Evolutionary conservation across 2,113 vertebrate species (phyloP).

Genomic region (Pachyramphus minor): DNA sequence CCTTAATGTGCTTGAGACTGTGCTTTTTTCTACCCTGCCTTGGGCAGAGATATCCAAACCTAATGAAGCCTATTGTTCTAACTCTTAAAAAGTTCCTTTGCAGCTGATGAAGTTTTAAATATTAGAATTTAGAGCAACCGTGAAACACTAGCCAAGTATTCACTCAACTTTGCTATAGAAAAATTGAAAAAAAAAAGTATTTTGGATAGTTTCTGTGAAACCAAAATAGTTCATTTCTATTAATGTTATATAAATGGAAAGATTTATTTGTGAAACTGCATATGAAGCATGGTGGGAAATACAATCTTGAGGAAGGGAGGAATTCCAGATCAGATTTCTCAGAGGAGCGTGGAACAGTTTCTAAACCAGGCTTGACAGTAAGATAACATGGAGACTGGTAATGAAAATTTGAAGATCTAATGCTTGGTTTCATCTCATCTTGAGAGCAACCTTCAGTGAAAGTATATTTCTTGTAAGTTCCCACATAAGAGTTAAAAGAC

Average conservation of each 20-base stretch:
- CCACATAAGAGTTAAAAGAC: neutral
- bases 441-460: neutral
- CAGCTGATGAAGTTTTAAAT: neutral
- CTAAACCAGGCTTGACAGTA: neutral
- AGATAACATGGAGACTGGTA: neutral
- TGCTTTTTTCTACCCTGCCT: neutral
- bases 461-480: neutral
- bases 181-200: neutral
- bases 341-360: neutral
- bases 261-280: neutral
- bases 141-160: neutral
- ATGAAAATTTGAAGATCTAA: neutral
- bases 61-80: neutral
- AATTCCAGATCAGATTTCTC: neutral
- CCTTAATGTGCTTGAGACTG: neutral
- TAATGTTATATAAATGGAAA: neutral
- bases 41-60: neutral
- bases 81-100: neutral
- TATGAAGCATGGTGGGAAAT: neutral
- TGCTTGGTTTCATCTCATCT: neutral
- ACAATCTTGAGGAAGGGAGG: neutral
- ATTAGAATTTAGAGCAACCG: neutral
- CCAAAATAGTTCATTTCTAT: neutral
- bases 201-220: neutral
- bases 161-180: neutral